Conservation (phyloP, 2,888 invertebrate species). For the Adineta ricciae region DNA sequence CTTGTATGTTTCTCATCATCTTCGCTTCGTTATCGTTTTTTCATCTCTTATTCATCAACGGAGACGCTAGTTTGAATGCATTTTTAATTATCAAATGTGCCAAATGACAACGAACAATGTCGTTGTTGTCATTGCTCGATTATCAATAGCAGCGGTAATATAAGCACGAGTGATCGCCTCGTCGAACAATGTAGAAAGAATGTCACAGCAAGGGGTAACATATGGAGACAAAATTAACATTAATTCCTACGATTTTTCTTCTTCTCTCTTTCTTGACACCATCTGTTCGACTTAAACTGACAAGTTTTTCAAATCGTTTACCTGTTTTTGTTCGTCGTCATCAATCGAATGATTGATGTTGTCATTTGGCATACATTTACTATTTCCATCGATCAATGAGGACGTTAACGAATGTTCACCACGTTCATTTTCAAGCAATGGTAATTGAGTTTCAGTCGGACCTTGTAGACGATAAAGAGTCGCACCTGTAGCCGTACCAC, state of each 20-base stretch:
- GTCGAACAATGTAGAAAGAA: not conserved
- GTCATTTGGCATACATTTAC: not conserved
- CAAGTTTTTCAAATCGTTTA: not conserved
- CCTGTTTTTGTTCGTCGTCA: constrained; percentile 15
- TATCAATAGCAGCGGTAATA: not conserved
- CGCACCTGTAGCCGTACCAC: not conserved
- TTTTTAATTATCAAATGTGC: constrained; percentile 6
- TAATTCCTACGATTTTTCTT: not conserved
- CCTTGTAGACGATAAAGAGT: constrained; percentile 6
- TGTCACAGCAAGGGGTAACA: constrained; percentile 13
- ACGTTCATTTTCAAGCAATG: not conserved
- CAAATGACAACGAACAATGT: constrained; percentile 6
- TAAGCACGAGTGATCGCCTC: not conserved
- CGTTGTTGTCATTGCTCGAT: not conserved
- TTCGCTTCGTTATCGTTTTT: constrained; percentile 2
- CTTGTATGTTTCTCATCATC: not conserved
- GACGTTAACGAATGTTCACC: constrained; percentile 22
- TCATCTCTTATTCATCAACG: not conserved
- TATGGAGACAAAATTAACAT: constrained; percentile 1
- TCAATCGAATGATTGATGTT: not conserved
- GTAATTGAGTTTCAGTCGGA: constrained; percentile 8
- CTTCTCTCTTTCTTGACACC: not conserved
- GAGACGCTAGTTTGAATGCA: not conserved
- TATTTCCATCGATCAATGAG: constrained; percentile 8
- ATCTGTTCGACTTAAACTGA: not conserved